phyloP scores from a whole-genome alignment of 2,113 vertebrate species.

The Daubentonia madagascariensis region DNA sequence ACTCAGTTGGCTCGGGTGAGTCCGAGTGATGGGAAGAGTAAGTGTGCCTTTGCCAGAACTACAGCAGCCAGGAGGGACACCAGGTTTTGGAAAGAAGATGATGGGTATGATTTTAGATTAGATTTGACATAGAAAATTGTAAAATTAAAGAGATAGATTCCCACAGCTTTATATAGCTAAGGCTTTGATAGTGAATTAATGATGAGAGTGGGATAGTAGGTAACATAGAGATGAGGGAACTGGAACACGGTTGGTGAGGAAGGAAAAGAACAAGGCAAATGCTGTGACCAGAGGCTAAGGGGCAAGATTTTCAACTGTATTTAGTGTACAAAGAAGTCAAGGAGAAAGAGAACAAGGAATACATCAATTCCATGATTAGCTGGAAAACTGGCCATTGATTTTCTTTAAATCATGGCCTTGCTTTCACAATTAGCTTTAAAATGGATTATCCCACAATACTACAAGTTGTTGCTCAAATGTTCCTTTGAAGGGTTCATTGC shows the following conservation, averaged over 20 bases:
- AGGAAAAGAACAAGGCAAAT: not conserved
- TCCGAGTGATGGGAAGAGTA: not conserved
- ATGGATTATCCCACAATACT: not conserved
- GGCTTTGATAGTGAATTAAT: not conserved
- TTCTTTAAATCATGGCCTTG: not conserved
- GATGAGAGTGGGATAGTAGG: not conserved
- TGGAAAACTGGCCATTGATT: not conserved
- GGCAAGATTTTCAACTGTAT: not conserved
- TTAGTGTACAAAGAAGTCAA: not conserved
- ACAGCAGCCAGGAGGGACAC: not conserved
- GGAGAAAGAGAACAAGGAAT: not conserved
- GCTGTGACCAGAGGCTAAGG: not conserved
- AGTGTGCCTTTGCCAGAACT: not conserved
- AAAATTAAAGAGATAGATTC: not conserved
- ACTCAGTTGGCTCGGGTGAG: not conserved
- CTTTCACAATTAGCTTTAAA: slow-evolving; percentile 44
- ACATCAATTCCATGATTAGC: not conserved
- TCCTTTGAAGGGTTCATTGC: not conserved
- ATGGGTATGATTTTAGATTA: not conserved
- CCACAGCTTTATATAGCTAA: not conserved
- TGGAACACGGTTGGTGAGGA: not conserved
- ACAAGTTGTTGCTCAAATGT: not conserved
- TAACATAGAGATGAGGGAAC: not conserved
- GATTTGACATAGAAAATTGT: not conserved
- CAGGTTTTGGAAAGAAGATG: not conserved